Base-by-base conservation (phyloP, 2,888 invertebrate genomes). In the Torymus aiolomorphi region DNA sequence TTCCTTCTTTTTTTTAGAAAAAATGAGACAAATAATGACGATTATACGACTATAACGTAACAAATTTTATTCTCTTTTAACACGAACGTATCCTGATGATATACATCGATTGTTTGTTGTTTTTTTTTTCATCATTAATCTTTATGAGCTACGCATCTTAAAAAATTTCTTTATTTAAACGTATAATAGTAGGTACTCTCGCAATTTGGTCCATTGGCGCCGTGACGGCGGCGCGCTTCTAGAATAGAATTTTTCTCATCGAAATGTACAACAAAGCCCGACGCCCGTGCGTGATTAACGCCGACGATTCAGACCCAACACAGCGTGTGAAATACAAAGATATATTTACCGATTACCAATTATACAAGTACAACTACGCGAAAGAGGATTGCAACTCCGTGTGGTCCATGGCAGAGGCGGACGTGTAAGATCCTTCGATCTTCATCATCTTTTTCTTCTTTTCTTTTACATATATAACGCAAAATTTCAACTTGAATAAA, bases 171-270 rank as follows among this genome's bases (percentile, higher is more conserved):
- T 76, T 61, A 42, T 42, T 42, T 42, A 42, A 42, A 42, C 42
- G 42, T 42, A 42, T 42, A 42, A 42, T 42, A 42, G 72, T 62
- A 80, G 72, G 42, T 73, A 65, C 76, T 76, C 72, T 76, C 72
- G 72, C 67, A 72, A 80, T 76, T 80, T 80, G 80, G 80, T 80
- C 80, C 80, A 70, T 80, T 66, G 8, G 77, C 77, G 77, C 77
- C 56, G 13, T 57, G 80, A 76, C 62, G 69, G 56, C 59, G 72
- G 65, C 77, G 77, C 76, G 77, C 80, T 80, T 71, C 70, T 74
- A 73, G 42, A 42, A 42, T 63, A 76, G 59, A 56, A 75, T 69
- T 71, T 80, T 20, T 42, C 42, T 42, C 42, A 42, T 42, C 42
- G 42, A 77, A 73, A 70, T 65, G n/a, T 77, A 74, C 62, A 77